These are phyloP conservation scores for Otis tarda DNA, from an alignment of 2,113 vertebrate genomes.

Conservation along the genomic window DNA sequence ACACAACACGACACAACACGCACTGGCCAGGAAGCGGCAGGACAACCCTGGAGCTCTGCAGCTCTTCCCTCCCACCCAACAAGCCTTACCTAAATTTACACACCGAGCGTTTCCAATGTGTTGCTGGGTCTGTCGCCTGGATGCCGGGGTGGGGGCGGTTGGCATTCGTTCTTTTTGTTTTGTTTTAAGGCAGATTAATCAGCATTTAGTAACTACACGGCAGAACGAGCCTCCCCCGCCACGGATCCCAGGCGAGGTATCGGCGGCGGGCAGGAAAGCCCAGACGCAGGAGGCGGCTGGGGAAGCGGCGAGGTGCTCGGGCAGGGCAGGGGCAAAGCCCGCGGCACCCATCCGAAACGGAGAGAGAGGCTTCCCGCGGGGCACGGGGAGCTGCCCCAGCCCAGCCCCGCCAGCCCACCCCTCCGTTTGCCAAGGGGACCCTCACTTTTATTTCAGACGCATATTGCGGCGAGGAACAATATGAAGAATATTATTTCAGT, in stretches of 20 bases:
- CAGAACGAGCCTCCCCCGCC: not conserved
- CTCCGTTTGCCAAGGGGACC: not conserved
- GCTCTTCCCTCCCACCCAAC: not conserved
- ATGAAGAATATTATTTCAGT: constrained; percentile 80
- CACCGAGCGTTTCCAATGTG: not conserved
- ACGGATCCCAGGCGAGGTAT: fast-evolving
- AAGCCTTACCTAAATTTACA: not conserved
- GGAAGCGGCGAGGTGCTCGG: not conserved
- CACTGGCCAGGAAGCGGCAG: fast-evolving
- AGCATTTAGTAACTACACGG: fast-evolving
- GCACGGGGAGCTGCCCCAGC: not conserved
- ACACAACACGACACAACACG: fast-evolving
- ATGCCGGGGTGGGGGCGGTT: not conserved
- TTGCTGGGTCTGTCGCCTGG: not conserved
- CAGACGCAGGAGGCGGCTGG: not conserved
- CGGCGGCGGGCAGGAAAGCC: not conserved
- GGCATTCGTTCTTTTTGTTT: not conserved
- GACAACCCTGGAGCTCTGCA: not conserved
- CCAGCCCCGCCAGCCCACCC: not conserved
- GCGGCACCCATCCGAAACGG: not conserved
- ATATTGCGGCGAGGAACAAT: constrained; percentile 74
- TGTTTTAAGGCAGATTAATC: not conserved
- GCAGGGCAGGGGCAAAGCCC: not conserved
- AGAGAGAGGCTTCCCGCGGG: not conserved
- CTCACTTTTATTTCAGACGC: constrained; percentile 65